A percentile compares a stretch with the other conserved stretches of the same genome.
These are phyloP conservation scores for Vandiemenella viatica DNA, from an alignment of 2,888 invertebrate species.

Conservation along the genomic window DNA sequence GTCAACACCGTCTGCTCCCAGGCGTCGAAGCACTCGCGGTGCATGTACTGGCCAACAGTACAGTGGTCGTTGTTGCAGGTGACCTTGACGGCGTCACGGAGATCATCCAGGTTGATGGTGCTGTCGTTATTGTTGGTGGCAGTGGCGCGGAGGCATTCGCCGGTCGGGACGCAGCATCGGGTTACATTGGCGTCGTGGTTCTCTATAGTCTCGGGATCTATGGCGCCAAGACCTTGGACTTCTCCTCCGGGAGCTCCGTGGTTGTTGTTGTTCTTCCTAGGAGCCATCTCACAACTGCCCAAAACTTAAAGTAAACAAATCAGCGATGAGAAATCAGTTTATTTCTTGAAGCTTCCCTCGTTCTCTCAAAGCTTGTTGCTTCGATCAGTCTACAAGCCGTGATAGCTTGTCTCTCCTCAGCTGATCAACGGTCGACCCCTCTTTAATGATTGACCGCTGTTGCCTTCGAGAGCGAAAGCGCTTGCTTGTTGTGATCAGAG, in stretches of 20 bases:
- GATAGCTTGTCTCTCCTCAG: no score
- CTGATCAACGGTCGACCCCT: no score
- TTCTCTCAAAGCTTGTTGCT: no score
- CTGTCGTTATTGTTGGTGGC: slow-evolving; percentile 32
- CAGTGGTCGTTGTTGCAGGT: slow-evolving; percentile 92
- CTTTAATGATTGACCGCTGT: no score
- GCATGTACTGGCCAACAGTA: slow-evolving; percentile 80
- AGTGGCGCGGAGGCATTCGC: slow-evolving; percentile 57
- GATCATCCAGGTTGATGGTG: slow-evolving; percentile 47
- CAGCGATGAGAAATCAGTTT: no score
- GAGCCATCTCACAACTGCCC: slow-evolving; percentile 19
- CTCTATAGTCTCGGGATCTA: slow-evolving; percentile 20
- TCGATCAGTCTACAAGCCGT: background rate
- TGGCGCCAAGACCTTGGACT: slow-evolving; percentile 11
- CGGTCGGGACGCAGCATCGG: slow-evolving; percentile 67
- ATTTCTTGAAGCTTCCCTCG: background rate
- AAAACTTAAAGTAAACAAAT: no score
- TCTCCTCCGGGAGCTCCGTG: slow-evolving; percentile 13
- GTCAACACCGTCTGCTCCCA: slow-evolving; percentile 85
- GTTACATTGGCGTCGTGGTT: slow-evolving; percentile 35
- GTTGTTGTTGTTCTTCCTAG: slow-evolving; percentile 8
- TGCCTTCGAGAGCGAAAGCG: background rate
- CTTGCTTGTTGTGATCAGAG: background rate
- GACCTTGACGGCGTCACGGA: slow-evolving; percentile 71
- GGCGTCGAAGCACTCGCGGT: slow-evolving; percentile 84